Base-by-base conservation (phyloP, 1,140 invertebrate genomes). In the Aporrectodea caliginosa region DNA sequence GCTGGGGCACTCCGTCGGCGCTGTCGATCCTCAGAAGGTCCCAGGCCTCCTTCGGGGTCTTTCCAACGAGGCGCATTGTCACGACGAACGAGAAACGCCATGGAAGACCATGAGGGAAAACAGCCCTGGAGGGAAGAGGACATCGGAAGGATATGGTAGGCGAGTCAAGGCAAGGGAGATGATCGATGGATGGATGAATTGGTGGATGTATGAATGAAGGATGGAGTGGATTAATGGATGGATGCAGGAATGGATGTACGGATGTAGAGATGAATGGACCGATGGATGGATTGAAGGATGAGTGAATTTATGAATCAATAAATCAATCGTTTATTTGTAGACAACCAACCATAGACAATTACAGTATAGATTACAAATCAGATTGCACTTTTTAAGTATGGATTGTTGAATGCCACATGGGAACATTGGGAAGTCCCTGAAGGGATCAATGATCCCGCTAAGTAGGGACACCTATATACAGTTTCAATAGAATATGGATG, bases 81-180 rank as follows among this genome's bases (percentile, higher is more conserved):
- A 90, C 90, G 71, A 92, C 90, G 81, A 93, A 90, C 22, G 92
- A 93, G 85, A 93, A 93, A 84, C 93, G 90, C 68, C 92, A 89
- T 1, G 93, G 92, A 75, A 93, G 84, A 2, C 92, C 92, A 79
- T 89, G 86, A 0, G 92, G 91, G 84, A 92, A 92, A 75, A 93
- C 89, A 43, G 90, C 87, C 82, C 92, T 92, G 43, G 6, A 58
- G n/a, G n/a, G n/a, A n/a, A n/a, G n/a, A n/a, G n/a, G n/a, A n/a
- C n/a, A n/a, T n/a, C n/a, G 6, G 43, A 58, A 58, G 43, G 6
- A 58, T 58, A 6, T 12, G 22, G 22, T 12, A 58, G 6, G 6
- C 43, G 22, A 22, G 6, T 58, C 6, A 58, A 58, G 43, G 6
- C 43, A 58, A 58, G 6, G 6, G 6, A 58, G 22, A 12, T 58